phyloP scores from a whole-genome alignment of 2,113 vertebrate genomes.

The Chaetodon trifascialis region DNA sequence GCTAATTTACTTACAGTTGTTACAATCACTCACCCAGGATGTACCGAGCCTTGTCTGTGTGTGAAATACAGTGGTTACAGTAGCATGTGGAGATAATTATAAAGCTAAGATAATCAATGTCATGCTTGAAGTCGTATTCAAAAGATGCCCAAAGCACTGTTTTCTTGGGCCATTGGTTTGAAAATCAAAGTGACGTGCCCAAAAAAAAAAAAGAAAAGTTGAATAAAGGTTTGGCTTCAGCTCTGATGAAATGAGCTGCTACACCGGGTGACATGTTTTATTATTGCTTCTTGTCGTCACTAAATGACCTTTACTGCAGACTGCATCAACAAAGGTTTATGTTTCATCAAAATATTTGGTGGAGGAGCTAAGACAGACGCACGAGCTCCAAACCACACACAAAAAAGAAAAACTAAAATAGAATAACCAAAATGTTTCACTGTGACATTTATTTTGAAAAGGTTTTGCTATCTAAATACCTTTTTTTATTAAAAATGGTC shows the following conservation, averaged over 20 bases:
- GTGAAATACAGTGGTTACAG: slow-evolving; percentile 58
- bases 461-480: slow-evolving; percentile 37
- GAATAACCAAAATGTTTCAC: slow-evolving; percentile 48
- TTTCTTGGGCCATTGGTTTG: slow-evolving; percentile 57
- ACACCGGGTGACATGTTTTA: slow-evolving; percentile 56
- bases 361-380: slow-evolving; percentile 47
- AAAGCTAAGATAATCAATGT: slow-evolving; percentile 79
- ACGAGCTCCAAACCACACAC: slow-evolving; percentile 45
- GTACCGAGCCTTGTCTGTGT: slow-evolving; percentile 45
- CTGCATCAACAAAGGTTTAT: slow-evolving; percentile 58
- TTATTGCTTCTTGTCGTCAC: slow-evolving; percentile 49
- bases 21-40: slow-evolving; percentile 60
- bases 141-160: slow-evolving; percentile 66
- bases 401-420: slow-evolving; percentile 18
- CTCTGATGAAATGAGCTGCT: slow-evolving; percentile 35
- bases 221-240: slow-evolving; percentile 33
- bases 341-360: slow-evolving; percentile 72
- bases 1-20: slow-evolving; percentile 81
- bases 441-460: slow-evolving; percentile 52
- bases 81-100: slow-evolving; percentile 83
- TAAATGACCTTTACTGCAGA: slow-evolving; percentile 52
- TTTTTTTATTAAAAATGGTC: background rate
- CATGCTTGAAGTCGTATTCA: slow-evolving; percentile 66
- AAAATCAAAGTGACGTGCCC: slow-evolving; percentile 69
- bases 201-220: slow-evolving; percentile 2